Conservation (phyloP, 2,113 vertebrate species). For the Salvelinus namaycush region DNA sequence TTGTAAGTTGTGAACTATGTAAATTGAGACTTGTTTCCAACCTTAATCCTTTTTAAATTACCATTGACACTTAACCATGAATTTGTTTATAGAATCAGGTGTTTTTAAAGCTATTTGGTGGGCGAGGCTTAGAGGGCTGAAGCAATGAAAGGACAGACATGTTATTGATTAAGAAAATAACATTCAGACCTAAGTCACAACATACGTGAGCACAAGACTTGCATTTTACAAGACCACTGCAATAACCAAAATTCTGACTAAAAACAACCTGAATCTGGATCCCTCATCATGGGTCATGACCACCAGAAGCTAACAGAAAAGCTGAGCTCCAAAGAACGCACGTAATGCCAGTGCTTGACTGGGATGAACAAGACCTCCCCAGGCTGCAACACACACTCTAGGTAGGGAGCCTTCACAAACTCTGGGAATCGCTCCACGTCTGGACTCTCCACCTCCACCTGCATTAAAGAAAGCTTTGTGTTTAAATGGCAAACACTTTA, state of each 20-base stretch:
- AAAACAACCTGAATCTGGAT: neutral
- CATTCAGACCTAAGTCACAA: too few relatives aligned
- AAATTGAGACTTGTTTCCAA: too few relatives aligned
- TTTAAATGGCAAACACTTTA: slow-evolving; percentile 5
- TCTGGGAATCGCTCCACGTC: slow-evolving; percentile 81
- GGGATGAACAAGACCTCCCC: slow-evolving; percentile 95
- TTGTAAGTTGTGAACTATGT: slow-evolving; percentile 20
- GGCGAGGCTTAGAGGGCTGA: too few relatives aligned
- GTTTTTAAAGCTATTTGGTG: too few relatives aligned
- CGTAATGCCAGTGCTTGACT: slow-evolving; percentile 87
- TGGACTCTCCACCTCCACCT: slow-evolving; percentile 86
- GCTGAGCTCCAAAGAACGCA: slow-evolving; percentile 87
- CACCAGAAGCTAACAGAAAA: slow-evolving; percentile 99
- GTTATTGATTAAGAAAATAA: too few relatives aligned
- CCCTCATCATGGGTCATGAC: slow-evolving; percentile 73
- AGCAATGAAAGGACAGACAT: too few relatives aligned
- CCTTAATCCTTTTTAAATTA: too few relatives aligned
- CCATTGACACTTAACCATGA: too few relatives aligned
- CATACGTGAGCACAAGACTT: too few relatives aligned
- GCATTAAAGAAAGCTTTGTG: slow-evolving; percentile 7
- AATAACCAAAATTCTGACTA: too few relatives aligned
- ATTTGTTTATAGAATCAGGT: too few relatives aligned
- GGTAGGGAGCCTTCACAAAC: slow-evolving; percentile 79
- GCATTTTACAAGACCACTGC: too few relatives aligned
- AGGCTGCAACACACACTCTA: slow-evolving; percentile 84